Base-by-base conservation (phyloP, 2,888 invertebrate species). In the Masnerella sp. region DNA sequence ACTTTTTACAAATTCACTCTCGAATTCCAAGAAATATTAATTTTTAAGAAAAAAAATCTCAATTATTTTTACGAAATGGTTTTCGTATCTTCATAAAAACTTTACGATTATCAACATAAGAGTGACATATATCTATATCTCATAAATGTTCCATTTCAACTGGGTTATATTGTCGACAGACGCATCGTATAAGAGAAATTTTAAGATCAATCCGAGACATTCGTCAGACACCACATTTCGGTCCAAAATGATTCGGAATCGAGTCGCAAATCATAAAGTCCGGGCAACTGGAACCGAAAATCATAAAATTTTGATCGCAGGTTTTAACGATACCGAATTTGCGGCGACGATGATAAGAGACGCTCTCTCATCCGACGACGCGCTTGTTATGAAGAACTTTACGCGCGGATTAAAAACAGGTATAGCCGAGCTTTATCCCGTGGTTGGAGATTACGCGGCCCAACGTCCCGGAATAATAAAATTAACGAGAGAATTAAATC, bases 121-220 rank as follows among this genome's bases (percentile, higher is more conserved):
- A n/a, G n/a, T n/a, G n/a, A n/a, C n/a, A n/a, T n/a, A n/a, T n/a
- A n/a, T n/a, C n/a, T n/a, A n/a, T n/a, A n/a, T n/a, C n/a, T n/a
- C n/a, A n/a, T n/a, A n/a, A n/a, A n/a, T n/a, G n/a, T n/a, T n/a
- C n/a, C n/a, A n/a, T n/a, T n/a, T n/a, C n/a, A n/a, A n/a, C n/a
- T n/a, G n/a, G n/a, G n/a, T n/a, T n/a, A n/a, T n/a, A n/a, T n/a
- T n/a, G n/a, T 77, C 77, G 78, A 77, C 78, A 75, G 75, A 75
- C 76, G 54, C 78, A 77, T 79, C 80, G 83, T 83, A 81, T 81
- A 78, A 82, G 75, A 42, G 49, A 75, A 74, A 79, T 72, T 68
- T 73, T 45, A 25, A 18, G 59, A 49, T 18, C 28, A 49, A 49
- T 17, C 15, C 18, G 9, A 14, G 15, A 11, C 9, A 42, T 38